A percentile compares a stretch with the other conserved stretches of the same genome.
phyloP scores from a whole-genome alignment of 1,140 invertebrate genomes.

The Alviniconcha marisindica region DNA sequence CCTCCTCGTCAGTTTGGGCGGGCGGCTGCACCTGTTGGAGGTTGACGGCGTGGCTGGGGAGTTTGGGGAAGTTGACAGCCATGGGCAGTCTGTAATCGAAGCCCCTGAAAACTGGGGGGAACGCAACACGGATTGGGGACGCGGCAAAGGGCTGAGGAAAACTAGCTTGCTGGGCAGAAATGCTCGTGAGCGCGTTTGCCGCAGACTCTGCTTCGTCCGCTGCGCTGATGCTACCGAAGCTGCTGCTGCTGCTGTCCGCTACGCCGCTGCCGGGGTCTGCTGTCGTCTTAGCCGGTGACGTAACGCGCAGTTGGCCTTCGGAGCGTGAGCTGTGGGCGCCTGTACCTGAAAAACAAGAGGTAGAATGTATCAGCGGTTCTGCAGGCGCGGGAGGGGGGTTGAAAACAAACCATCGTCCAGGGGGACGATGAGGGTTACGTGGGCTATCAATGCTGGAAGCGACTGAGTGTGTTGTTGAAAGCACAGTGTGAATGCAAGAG shows the following conservation, averaged over 20 bases:
- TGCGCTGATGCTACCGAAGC: neutral
- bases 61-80: neutral
- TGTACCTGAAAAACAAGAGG: conserved; percentile 2
- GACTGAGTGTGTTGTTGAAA: no score
- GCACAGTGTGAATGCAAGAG: no score
- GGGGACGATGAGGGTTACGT: no score
- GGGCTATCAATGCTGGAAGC: no score
- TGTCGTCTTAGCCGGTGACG: conserved; percentile 5
- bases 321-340: neutral
- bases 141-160: neutral
- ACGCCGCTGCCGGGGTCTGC: neutral
- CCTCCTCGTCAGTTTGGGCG: neutral
- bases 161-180: neutral
- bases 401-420: no score
- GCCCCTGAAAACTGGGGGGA: neutral
- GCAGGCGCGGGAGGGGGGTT: no score
- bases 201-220: neutral
- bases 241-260: conserved; percentile 13
- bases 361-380: no score
- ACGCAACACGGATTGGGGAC: neutral
- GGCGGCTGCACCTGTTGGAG: neutral
- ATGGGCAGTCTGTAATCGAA: neutral
- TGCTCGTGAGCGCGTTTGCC: neutral
- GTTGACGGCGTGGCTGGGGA: neutral
- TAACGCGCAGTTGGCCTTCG: neutral